These are phyloP conservation scores for Norana najaformis DNA, from an alignment of 2,888 invertebrate species.

Conservation along the genomic window DNA sequence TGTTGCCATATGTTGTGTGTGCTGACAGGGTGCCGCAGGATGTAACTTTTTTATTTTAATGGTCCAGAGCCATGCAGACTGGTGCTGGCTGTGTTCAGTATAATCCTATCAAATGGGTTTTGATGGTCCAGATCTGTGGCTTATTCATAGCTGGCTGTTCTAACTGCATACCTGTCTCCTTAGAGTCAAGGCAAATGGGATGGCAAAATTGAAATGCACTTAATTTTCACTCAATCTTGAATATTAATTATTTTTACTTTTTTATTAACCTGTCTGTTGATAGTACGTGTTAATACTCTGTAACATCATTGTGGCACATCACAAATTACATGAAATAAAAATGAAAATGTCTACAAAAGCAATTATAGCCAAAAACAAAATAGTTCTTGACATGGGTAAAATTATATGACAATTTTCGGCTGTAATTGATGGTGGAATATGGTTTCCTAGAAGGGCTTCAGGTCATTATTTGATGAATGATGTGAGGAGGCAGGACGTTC, in stretches of 20 bases:
- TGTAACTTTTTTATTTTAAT: background rate
- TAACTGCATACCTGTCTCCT: background rate
- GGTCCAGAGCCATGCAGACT: conserved; percentile 10
- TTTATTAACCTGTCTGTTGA: background rate
- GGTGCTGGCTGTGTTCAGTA: background rate
- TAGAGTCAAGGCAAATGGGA: background rate
- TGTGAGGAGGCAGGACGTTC: background rate
- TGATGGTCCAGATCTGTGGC: background rate
- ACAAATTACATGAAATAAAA: background rate
- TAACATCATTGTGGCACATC: background rate
- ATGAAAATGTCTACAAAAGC: background rate
- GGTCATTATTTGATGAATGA: too few relatives aligned
- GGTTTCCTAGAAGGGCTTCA: too few relatives aligned
- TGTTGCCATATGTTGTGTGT: background rate
- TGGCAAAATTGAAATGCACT: background rate
- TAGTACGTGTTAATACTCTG: background rate
- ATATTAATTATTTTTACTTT: background rate
- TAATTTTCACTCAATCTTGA: background rate
- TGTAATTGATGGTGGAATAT: too few relatives aligned
- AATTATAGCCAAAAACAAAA: background rate
- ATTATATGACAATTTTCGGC: too few relatives aligned
- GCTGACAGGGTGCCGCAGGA: background rate
- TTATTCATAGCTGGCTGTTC: background rate
- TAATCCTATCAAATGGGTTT: background rate
- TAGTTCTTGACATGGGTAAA: too few relatives aligned